Conservation (phyloP, 2,797 vertebrate genomes). For the Fundulus diaphanus region DNA sequence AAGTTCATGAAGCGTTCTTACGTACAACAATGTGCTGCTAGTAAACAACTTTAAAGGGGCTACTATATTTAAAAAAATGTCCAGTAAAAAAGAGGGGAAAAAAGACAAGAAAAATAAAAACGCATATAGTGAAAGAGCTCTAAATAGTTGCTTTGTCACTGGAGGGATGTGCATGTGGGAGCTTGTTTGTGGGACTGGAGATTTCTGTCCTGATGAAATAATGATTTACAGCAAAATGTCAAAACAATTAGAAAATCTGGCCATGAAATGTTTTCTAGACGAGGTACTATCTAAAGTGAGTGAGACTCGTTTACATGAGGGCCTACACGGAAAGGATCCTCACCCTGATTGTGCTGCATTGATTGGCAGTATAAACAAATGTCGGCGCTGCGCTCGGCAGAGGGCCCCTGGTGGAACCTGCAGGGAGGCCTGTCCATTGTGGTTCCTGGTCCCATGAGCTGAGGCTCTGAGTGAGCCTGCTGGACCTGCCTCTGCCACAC, state of each 20-base stretch:
- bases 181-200: background rate
- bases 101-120: no score
- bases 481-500: conserved; percentile 88
- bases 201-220: background rate
- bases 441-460: conserved; percentile 77
- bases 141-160: background rate
- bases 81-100: no score
- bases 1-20: background rate
- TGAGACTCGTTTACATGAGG: background rate
- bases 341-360: conserved; percentile 88
- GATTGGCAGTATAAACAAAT: conserved; percentile 86
- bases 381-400: conserved; percentile 70
- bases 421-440: conserved; percentile 71
- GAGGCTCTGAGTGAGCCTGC: conserved; percentile 80
- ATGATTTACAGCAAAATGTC: background rate
- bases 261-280: background rate
- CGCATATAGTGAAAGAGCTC: no score
- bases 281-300: background rate
- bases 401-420: conserved; percentile 70
- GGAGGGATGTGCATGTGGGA: background rate
- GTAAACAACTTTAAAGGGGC: background rate
- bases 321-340: conserved; percentile 59
- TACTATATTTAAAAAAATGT: background rate
- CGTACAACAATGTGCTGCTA: background rate
- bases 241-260: background rate